These are phyloP conservation scores for Grapholita molesta DNA, from an alignment of 1,140 invertebrate genomes.

Conservation along the genomic window DNA sequence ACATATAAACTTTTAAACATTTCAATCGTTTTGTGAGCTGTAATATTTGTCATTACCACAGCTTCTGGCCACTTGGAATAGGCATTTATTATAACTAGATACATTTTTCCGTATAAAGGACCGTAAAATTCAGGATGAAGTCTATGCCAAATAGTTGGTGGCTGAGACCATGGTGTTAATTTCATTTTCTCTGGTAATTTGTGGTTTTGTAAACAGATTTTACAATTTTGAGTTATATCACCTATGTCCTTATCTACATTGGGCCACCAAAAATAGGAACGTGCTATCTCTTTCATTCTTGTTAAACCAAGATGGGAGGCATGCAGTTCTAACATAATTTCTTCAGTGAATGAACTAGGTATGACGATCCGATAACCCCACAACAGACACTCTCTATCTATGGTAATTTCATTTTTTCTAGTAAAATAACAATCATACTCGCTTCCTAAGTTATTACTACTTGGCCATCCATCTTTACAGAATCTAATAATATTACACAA, in stretches of 20 bases:
- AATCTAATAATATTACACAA: background rate
- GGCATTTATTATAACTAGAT: constrained; percentile 40
- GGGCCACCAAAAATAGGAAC: constrained; percentile 3
- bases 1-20: constrained; percentile 31
- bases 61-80: constrained; percentile 44
- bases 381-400: background rate
- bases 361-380: background rate
- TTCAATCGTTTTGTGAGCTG: constrained; percentile 26
- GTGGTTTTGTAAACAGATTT: constrained; percentile 19
- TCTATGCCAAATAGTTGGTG: constrained; percentile 30
- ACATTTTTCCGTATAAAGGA: constrained; percentile 39
- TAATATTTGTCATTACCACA: constrained; percentile 32
- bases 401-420: background rate
- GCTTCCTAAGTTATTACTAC: background rate
- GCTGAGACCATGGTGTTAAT: constrained; percentile 37
- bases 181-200: constrained; percentile 25
- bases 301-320: background rate
- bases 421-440: background rate
- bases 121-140: constrained; percentile 47
- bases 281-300: background rate
- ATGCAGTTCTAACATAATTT: background rate
- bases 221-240: background rate
- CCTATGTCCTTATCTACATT: background rate
- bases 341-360: background rate
- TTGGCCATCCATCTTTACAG: background rate